A percentile compares a stretch with the other conserved stretches of the same genome.
phyloP scores from a whole-genome alignment of 2,888 invertebrate genomes.

The Apamea crenata region DNA sequence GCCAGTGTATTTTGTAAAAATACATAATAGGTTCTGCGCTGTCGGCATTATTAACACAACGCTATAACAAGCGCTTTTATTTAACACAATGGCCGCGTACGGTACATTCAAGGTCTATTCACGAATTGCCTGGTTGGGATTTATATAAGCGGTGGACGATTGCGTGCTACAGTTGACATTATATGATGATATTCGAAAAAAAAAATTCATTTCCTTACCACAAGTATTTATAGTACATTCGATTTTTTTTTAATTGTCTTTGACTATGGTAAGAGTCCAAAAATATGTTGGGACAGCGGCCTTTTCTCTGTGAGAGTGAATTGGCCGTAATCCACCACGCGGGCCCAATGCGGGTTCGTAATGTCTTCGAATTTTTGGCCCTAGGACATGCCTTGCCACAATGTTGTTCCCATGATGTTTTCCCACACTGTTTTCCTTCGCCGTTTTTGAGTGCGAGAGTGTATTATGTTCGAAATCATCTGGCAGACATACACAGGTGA shows the following conservation, averaged over 20 bases:
- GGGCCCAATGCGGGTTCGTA: neutral
- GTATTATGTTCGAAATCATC: neutral
- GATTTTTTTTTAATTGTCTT: neutral
- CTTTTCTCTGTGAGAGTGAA: neutral
- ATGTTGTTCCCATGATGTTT: too few relatives aligned
- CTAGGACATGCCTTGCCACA: neutral
- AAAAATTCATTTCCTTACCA: too few relatives aligned
- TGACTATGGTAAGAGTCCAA: neutral
- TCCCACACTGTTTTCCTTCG: neutral
- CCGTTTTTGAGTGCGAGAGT: neutral
- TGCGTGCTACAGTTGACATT: neutral
- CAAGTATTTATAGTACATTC: neutral
- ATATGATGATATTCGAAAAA: neutral
- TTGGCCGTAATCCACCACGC: neutral
- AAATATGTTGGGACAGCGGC: neutral
- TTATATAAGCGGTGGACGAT: neutral
- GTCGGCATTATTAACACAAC: too few relatives aligned
- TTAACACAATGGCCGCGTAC: slow-evolving; percentile 33
- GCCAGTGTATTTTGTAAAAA: slow-evolving; percentile 29
- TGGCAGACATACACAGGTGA: neutral
- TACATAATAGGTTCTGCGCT: slow-evolving; percentile 20
- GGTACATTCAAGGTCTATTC: slow-evolving; percentile 31
- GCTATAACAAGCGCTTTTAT: too few relatives aligned
- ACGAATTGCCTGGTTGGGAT: neutral
- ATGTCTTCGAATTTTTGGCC: neutral